A percentile compares a stretch with the other conserved stretches of the same genome.
Conservation (phyloP, 2,113 vertebrate species). For the Acanthisitta chloris region DNA sequence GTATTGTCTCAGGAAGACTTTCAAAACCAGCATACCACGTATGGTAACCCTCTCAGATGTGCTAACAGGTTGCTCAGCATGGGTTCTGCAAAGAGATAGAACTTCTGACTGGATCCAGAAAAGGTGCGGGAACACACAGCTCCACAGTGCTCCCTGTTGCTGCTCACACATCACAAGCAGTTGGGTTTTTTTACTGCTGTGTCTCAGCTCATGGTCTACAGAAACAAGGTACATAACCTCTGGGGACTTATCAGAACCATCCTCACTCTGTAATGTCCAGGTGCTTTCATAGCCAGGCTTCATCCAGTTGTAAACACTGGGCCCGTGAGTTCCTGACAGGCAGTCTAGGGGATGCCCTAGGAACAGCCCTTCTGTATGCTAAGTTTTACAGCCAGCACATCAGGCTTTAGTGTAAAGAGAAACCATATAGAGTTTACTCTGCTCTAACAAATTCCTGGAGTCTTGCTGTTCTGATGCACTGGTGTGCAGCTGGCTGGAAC, state of each 20-base stretch:
- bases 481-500: not conserved
- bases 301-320: not conserved
- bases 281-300: not conserved
- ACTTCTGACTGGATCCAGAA: not conserved
- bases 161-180: not conserved
- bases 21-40: not conserved
- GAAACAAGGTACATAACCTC: not conserved
- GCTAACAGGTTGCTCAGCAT: not conserved
- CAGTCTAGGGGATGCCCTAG: not conserved
- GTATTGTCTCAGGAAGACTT: not conserved
- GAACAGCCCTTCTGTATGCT: not conserved
- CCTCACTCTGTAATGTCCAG: not conserved
- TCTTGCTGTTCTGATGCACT: not conserved
- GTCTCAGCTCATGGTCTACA: rapidly evolving
- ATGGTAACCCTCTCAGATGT: not conserved
- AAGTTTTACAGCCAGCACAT: not conserved
- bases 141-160: not conserved
- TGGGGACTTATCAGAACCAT: no score
- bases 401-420: not conserved
- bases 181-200: not conserved
- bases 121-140: not conserved
- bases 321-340: not conserved
- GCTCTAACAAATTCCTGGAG: not conserved
- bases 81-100: not conserved
- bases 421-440: not conserved